These are phyloP conservation scores for Automeris io DNA, from an alignment of 2,888 invertebrate species.

Conservation along the genomic window DNA sequence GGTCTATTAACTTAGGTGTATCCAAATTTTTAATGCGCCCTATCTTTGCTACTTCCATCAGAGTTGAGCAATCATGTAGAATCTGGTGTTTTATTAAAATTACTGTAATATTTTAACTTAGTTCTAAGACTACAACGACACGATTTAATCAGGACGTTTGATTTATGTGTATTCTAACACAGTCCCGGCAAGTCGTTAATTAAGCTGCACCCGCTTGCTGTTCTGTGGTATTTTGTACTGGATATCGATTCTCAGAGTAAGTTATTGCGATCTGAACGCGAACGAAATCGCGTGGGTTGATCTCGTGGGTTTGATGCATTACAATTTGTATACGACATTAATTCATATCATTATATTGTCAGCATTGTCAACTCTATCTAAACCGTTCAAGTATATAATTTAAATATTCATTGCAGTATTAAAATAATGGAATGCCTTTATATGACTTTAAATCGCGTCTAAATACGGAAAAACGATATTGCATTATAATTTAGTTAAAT, in stretches of 20 bases:
- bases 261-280: conserved; percentile 37
- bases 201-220: not conserved
- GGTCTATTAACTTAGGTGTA: no score
- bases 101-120: no score
- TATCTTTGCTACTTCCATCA: no score
- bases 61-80: no score
- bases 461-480: no score
- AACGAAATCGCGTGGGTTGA: conserved; percentile 32
- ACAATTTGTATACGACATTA: conserved; percentile 25
- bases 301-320: conserved; percentile 34
- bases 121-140: no score
- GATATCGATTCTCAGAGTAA: conserved; percentile 31
- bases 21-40: no score
- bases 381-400: conserved; percentile 11
- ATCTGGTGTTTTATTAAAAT: no score
- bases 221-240: conserved; percentile 6
- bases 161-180: not conserved
- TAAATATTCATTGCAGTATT: conserved; percentile 1
- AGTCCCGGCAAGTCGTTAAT: not conserved
- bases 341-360: conserved; percentile 28
- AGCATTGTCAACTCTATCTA: conserved; percentile 18
- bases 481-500: no score
- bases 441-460: not conserved
- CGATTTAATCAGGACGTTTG: not conserved
- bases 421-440: not conserved